Base-by-base conservation (phyloP, 1,140 invertebrate species). In the Tetramorium simillimum region DNA sequence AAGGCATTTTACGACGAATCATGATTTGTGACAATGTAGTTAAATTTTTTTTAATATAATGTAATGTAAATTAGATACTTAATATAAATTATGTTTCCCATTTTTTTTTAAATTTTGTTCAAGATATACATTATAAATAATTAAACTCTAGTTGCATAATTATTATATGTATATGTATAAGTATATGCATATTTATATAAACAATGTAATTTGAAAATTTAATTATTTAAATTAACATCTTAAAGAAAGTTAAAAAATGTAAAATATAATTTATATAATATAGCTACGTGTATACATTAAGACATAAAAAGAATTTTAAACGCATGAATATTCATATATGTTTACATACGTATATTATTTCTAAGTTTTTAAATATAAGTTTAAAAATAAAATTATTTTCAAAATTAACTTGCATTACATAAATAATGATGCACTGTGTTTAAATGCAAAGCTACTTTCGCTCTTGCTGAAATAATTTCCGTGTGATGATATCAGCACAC, bases 381-480 rank as follows among this genome's bases (percentile, higher is more conserved):
- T 49, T 9, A 51, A n/a, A 75, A 40, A 56, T 56, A 63, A 78
- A 63, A 63, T 63, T 63, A 78, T 49, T 49, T 63, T 12, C 0
- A 46, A 65, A 60, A 40, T 58, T 2, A 37, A 4, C 12, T 24
- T 0, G 6, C n/a, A 16, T 37, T 40, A n/a, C 16, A 37, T 37
- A 77, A 37, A 5, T 14, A 9, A 46, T 14, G 10, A 33, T 49
- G n/a, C 49, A 81, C 73, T 73, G 24, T 46, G 40, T 82, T 60
- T 46, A 53, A 82, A 73, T 58, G 28, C 24, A 60, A 60, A 24
- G 24, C 40, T 60, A 73, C 40, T 53, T 80, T 21, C 53, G 49
- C 10, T n/a, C 40, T 69, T 51, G 18, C 78, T 67, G 5, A 72
- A 24, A 72, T 82, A 72, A 82, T 18, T 82, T 46, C 12, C 37